phyloP scores from a whole-genome alignment of 2,888 invertebrate genomes.

The Sarcophaga caerulescens region DNA sequence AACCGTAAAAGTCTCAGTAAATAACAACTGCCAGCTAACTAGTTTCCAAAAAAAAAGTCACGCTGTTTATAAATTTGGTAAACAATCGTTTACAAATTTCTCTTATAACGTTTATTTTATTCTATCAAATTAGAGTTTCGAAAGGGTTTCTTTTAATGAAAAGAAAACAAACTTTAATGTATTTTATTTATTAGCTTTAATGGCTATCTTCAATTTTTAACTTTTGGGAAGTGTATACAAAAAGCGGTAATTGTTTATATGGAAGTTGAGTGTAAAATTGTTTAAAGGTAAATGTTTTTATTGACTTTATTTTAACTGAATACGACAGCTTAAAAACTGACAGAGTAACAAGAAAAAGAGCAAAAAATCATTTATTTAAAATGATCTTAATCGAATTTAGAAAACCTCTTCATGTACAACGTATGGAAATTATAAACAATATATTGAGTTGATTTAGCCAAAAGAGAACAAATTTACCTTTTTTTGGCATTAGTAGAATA shows the following conservation, averaged over 20 bases:
- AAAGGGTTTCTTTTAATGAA: no score
- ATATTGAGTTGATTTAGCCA: neutral
- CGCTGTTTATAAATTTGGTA: neutral
- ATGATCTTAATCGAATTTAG: no score
- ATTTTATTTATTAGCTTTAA: neutral
- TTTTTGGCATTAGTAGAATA: slow-evolving; percentile 20
- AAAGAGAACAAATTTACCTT: neutral
- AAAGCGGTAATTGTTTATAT: neutral
- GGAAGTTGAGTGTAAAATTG: neutral
- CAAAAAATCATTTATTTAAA: no score
- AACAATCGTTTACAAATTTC: no score
- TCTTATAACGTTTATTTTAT: neutral
- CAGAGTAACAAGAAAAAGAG: neutral
- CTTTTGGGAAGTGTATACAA: neutral
- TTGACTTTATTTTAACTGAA: neutral
- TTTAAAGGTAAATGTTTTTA: neutral
- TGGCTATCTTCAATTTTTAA: neutral
- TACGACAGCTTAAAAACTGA: neutral
- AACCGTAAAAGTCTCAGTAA: no score
- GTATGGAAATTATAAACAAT: no score
- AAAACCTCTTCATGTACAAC: no score
- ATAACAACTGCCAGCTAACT: no score
- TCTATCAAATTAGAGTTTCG: neutral
- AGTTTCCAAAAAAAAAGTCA: neutral
- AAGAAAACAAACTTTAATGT: neutral